phyloP scores from a whole-genome alignment of 2,888 invertebrate species.

The Eristalis pertinax region DNA sequence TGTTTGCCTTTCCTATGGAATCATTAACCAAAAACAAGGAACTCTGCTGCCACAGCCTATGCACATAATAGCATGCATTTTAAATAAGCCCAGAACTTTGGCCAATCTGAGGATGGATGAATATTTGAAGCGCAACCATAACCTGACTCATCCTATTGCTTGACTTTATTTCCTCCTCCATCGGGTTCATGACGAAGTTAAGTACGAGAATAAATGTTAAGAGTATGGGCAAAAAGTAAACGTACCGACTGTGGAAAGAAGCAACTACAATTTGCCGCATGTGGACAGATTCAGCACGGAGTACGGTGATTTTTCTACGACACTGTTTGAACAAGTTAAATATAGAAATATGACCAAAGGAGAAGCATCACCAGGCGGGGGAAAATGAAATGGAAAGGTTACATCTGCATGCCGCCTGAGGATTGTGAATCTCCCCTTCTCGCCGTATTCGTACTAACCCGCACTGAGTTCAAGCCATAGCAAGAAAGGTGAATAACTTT shows the following conservation, averaged over 20 bases:
- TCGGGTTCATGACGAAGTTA: slow-evolving; percentile 19
- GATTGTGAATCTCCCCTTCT: slow-evolving; percentile 24
- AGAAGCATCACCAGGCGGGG: background rate
- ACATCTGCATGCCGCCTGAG: slow-evolving; percentile 40
- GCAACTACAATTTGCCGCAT: background rate
- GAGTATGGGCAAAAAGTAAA: slow-evolving; percentile 38
- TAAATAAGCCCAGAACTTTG: slow-evolving; percentile 65
- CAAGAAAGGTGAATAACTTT: slow-evolving; percentile 59
- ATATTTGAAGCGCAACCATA: slow-evolving; percentile 66
- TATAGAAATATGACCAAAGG: slow-evolving; percentile 34
- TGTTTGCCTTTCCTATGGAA: slow-evolving; percentile 58
- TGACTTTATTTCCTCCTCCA: slow-evolving; percentile 18
- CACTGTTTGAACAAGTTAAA: slow-evolving; percentile 40
- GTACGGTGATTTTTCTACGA: slow-evolving; percentile 8
- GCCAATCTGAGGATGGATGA: slow-evolving; percentile 60
- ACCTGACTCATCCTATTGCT: slow-evolving; percentile 58
- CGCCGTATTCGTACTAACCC: background rate
- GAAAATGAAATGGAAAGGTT: slow-evolving; percentile 31
- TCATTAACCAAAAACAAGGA: slow-evolving; percentile 65
- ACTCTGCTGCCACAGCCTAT: slow-evolving; percentile 52
- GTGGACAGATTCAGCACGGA: too few relatives aligned
- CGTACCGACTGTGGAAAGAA: background rate
- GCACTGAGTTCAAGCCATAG: slow-evolving; percentile 11
- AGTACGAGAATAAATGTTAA: slow-evolving; percentile 9
- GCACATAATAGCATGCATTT: slow-evolving; percentile 64